Evolutionary conservation across 2,888 invertebrate genomes (phyloP), one percentile per base, ranked within the genome.

Genomic region (Acanthopleura granulata): DNA sequence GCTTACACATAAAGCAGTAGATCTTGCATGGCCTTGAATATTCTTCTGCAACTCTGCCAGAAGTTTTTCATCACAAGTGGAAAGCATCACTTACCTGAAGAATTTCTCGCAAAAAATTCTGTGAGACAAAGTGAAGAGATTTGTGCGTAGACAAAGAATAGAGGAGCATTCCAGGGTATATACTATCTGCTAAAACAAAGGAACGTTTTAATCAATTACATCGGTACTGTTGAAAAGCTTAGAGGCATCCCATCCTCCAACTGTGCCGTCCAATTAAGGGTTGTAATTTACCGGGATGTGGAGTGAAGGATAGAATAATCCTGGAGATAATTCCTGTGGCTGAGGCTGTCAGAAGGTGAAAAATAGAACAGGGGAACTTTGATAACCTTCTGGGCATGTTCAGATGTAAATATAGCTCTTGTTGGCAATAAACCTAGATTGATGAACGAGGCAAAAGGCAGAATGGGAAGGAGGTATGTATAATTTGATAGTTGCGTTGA

Each of bases 401-500:
- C n/a, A 22, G 66, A 66, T 66, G 66, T 66, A 66, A 66, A 66
- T 66, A 66, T 66, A 66, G 66, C 22, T 16, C 25, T 22, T 66
- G 66, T 27, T 27, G 22, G 29, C 29, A 27, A 66, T 66, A 66
- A 27, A 66, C 12, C 6, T 66, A 27, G 66, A 66, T 66, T 66
- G 66, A 66, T 66, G 25, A 66, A 66, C 29, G 66, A 66, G 66
- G 66, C 12, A 66, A 25, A 25, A 66, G 25, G 29, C 16, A 66
- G 66, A 66, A 66, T 16, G 29, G 66, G 29, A 27, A 22, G 22
- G 66, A 27, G 66, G 66, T 66, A 66, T 66, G 66, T 66, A 66
- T 66, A 66, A 66, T 27, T 66, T 66, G 66, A 66, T 66, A 66
- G 22, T 66, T 66, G 25, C 29, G 66, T 66, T 66, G 66, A 66